Evolutionary conservation across 1,140 invertebrate species (phyloP).

Genomic region (Amphibalanus amphitrite): DNA sequence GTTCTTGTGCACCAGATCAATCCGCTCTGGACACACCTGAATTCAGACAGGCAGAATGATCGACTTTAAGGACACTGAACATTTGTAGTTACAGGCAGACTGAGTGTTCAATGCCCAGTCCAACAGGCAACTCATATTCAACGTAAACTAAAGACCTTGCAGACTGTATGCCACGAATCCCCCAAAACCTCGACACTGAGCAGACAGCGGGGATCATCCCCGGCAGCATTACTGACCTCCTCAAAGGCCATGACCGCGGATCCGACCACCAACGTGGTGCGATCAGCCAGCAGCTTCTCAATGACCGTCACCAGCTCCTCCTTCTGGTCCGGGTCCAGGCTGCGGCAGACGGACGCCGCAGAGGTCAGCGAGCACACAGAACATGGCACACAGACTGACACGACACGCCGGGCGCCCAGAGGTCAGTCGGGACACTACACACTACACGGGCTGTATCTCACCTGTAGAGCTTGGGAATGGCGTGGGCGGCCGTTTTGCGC

Average conservation of each 20-base stretch:
- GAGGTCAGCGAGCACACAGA: background rate
- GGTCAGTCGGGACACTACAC: background rate
- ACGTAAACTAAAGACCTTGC: too few relatives aligned
- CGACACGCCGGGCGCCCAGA: background rate
- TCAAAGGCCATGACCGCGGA: slow-evolving; percentile 98
- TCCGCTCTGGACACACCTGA: slow-evolving; percentile 67
- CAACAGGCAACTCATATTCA: too few relatives aligned
- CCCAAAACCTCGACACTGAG: too few relatives aligned
- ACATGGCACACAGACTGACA: background rate
- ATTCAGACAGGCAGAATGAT: too few relatives aligned
- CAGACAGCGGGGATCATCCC: too few relatives aligned
- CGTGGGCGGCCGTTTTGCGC: slow-evolving; percentile 96
- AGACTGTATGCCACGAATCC: too few relatives aligned
- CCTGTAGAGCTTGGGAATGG: slow-evolving; percentile 95
- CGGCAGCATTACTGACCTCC: too few relatives aligned
- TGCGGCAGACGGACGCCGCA: slow-evolving; percentile 27
- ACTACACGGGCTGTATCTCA: slow-evolving; percentile 21
- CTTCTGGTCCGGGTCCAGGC: slow-evolving; percentile 88
- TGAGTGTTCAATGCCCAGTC: too few relatives aligned
- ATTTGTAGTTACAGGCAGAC: too few relatives aligned
- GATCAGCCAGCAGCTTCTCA: slow-evolving; percentile 87
- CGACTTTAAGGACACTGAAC: too few relatives aligned
- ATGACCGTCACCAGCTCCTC: slow-evolving; percentile 87
- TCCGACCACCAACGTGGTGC: slow-evolving; percentile 93
- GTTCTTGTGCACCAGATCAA: slow-evolving; percentile 88